phyloP scores from a whole-genome alignment of 2,113 vertebrate genomes.

The Grammomys dolichurus region DNA sequence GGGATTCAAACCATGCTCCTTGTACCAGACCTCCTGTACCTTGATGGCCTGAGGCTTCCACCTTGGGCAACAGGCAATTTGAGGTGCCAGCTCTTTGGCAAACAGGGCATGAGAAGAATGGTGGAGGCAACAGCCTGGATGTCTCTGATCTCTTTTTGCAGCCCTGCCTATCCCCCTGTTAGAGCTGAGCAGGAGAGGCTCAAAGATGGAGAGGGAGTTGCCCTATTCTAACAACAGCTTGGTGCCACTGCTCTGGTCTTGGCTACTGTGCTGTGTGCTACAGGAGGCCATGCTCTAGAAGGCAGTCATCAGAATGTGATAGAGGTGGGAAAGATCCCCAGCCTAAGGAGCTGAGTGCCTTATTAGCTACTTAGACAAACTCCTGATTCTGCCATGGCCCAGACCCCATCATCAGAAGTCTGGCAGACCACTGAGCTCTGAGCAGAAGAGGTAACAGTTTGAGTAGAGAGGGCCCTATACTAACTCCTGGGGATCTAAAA shows the following conservation, averaged over 20 bases:
- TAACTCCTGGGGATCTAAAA: background rate
- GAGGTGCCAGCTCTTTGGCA: background rate
- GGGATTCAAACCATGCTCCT: background rate
- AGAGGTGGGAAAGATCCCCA: background rate
- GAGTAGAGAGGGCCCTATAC: background rate
- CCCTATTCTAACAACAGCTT: background rate
- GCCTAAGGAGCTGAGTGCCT: background rate
- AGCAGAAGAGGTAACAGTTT: background rate
- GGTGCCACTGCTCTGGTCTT: background rate
- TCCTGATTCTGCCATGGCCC: background rate
- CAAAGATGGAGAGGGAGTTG: background rate
- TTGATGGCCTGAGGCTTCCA: background rate
- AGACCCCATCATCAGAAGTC: background rate
- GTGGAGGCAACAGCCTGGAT: background rate
- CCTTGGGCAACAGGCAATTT: background rate
- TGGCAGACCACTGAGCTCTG: background rate
- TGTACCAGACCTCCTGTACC: too few relatives aligned
- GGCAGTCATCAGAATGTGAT: background rate
- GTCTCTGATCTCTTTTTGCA: slow-evolving; percentile 5
- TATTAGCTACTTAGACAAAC: background rate
- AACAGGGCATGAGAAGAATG: background rate
- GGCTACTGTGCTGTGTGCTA: background rate
- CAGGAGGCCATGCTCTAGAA: background rate
- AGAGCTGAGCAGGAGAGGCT: background rate
- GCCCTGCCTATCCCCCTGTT: background rate